Conservation (phyloP, 2,113 vertebrate species). For the Strigops habroptila region DNA sequence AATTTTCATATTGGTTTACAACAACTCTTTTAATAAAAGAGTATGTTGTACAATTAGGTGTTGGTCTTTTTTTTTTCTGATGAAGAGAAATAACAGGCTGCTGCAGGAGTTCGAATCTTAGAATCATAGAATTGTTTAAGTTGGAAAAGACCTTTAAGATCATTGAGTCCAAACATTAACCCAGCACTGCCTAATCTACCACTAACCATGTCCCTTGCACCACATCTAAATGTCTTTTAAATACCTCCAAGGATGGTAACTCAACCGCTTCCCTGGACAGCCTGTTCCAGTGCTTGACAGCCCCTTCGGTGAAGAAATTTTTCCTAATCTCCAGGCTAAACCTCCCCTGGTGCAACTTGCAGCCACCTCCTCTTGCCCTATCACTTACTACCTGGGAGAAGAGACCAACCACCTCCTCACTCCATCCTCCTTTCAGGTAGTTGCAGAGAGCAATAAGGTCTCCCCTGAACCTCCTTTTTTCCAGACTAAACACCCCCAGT, state of each 20-base stretch:
- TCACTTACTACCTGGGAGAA: neutral
- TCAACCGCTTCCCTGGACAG: neutral
- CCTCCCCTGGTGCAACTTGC: neutral
- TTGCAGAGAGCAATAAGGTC: neutral
- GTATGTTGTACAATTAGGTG: neutral
- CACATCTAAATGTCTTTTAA: neutral
- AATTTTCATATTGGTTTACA: neutral
- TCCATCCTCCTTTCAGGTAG: neutral
- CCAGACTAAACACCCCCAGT: neutral
- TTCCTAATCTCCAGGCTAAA: neutral
- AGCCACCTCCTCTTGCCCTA: neutral
- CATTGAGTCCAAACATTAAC: neutral
- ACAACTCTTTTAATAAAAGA: slow-evolving; percentile 28
- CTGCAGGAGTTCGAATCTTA: neutral
- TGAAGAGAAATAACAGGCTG: slow-evolving; percentile 24
- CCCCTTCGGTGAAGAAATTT: neutral
- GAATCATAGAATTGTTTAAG: neutral
- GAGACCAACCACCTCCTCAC: neutral
- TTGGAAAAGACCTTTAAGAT: neutral
- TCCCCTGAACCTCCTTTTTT: neutral
- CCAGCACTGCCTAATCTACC: neutral
- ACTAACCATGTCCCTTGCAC: neutral
- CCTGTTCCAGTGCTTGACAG: neutral
- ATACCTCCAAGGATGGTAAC: neutral
- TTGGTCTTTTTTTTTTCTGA: slow-evolving; percentile 25